Percentiles rank a stretch among this genome's conserved stretches.
Conservation (phyloP, 1,140 invertebrate genomes). For the Aphelinus atriplicis region DNA sequence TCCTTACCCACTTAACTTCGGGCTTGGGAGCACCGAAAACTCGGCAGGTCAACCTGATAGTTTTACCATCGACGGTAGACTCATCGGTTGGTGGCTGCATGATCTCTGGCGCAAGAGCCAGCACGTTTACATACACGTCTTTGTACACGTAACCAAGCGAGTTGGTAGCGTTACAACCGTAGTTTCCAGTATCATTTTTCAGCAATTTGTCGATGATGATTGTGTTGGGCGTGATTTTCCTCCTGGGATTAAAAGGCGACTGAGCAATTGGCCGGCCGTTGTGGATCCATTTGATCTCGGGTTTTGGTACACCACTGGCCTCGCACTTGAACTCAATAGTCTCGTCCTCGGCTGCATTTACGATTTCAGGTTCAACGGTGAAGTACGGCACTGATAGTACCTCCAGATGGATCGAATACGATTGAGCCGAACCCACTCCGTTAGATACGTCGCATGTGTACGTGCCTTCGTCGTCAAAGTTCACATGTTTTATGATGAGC, state of each 20-base stretch:
- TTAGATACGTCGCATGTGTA: slow-evolving; percentile 94
- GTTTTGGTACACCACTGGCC: slow-evolving; percentile 88
- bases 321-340: slow-evolving; percentile 87
- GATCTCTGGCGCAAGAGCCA: slow-evolving; percentile 92
- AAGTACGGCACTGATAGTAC: slow-evolving; percentile 92
- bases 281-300: slow-evolving; percentile 95
- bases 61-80: slow-evolving; percentile 84
- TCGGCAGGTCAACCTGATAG: slow-evolving; percentile 85
- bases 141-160: slow-evolving; percentile 97
- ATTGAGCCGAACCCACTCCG: slow-evolving; percentile 84
- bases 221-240: slow-evolving; percentile 75
- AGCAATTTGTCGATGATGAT: slow-evolving; percentile 85
- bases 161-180: slow-evolving; percentile 99
- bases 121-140: slow-evolving; percentile 97
- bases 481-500: slow-evolving; percentile 84
- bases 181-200: slow-evolving; percentile 95
- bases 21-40: slow-evolving; percentile 97
- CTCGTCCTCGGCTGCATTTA: slow-evolving; percentile 91
- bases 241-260: slow-evolving; percentile 78
- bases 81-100: slow-evolving; percentile 81
- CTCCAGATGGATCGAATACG: slow-evolving; percentile 84
- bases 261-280: slow-evolving; percentile 91
- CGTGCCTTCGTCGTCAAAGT: slow-evolving; percentile 85
- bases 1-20: slow-evolving; percentile 91
- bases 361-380: slow-evolving; percentile 87